Conservation (phyloP, 2,797 vertebrate genomes). For the Muraenolepis orangiensis region DNA sequence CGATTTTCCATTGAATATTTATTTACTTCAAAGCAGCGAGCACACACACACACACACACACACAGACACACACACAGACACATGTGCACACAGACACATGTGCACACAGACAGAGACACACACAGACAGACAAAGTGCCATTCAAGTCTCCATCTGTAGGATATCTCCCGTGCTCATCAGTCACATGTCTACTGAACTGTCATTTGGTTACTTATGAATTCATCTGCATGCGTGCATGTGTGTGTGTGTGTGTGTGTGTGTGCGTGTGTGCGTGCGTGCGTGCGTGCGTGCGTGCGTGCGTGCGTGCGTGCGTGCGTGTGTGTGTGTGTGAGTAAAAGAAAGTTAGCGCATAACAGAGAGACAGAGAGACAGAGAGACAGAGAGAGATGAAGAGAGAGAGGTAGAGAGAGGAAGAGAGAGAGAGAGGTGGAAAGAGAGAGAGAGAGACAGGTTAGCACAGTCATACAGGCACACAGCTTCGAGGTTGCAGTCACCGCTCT, state of each 20-base stretch:
- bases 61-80: constrained; percentile 11
- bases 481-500: background rate
- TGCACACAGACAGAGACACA: constrained; percentile 15
- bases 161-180: constrained; percentile 20
- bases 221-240: background rate
- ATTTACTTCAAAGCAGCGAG: constrained; percentile 49
- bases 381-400: too few species aligned
- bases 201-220: background rate
- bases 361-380: too few species aligned
- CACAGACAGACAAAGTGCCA: background rate
- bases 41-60: background rate
- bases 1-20: constrained; percentile 51
- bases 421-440: too few species aligned
- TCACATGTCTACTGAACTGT: constrained; percentile 19
- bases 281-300: background rate
- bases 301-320: too few species aligned
- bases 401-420: too few species aligned
- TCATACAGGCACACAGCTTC: background rate
- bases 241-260: too few species aligned
- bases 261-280: background rate
- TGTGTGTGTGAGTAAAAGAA: background rate
- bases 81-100: constrained; percentile 1
- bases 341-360: background rate
- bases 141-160: constrained; percentile 40
- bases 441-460: background rate